Conservation (phyloP, 2,113 vertebrate species). For the Myotis brandtii region DNA sequence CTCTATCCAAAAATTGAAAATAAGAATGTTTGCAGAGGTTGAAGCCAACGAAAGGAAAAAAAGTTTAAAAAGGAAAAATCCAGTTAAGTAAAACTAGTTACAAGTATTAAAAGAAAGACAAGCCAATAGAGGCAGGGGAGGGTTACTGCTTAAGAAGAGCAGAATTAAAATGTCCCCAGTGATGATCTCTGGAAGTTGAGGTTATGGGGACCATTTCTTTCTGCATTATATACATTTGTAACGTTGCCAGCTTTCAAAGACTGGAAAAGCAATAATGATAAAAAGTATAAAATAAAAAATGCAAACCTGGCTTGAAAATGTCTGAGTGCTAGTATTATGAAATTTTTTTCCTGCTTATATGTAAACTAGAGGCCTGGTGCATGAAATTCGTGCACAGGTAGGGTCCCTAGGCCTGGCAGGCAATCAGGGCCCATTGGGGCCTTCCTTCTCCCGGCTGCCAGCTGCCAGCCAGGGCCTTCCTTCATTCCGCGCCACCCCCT, state of each 20-base stretch:
- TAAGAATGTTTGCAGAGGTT: neutral
- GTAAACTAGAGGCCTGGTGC: neutral
- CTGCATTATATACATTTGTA: neutral
- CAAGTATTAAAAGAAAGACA: neutral
- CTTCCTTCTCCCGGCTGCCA: too few relatives aligned
- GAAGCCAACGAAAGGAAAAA: slow-evolving; percentile 38
- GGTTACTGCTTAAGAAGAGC: neutral
- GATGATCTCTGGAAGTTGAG: neutral
- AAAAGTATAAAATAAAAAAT: slow-evolving; percentile 4
- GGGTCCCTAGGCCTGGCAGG: too few relatives aligned
- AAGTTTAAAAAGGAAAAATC: slow-evolving; percentile 50
- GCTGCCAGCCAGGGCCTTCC: too few relatives aligned
- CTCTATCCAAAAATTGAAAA: slow-evolving; percentile 27
- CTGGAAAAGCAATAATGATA: neutral
- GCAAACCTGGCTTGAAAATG: neutral
- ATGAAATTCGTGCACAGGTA: too few relatives aligned
- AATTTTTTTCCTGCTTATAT: neutral
- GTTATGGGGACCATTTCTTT: neutral
- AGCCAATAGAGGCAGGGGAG: neutral
- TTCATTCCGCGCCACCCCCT: too few relatives aligned
- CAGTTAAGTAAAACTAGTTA: slow-evolving; percentile 53
- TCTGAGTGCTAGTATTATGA: neutral
- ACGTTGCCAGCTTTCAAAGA: slow-evolving; percentile 1
- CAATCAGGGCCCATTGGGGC: too few relatives aligned
- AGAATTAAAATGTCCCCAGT: neutral